Evolutionary conservation across 2,113 vertebrate species (phyloP), one percentile per base, ranked within the genome.

Genomic region (Tautogolabrus adspersus): DNA sequence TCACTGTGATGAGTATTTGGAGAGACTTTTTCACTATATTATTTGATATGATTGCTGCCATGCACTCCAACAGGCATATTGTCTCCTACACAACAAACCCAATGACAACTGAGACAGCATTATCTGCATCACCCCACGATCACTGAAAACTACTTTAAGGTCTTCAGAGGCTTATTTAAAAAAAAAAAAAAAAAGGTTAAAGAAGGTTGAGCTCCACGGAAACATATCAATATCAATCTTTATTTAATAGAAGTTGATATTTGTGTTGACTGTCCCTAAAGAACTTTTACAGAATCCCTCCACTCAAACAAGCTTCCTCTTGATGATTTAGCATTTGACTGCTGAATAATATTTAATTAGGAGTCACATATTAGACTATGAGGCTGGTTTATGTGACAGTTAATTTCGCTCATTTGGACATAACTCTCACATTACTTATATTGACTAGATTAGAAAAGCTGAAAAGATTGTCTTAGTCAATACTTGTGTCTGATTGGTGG

Each of bases 121-220:
- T 65, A 83, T 80, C 81, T 66, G 6, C 51, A 61, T 82, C 75
- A 84, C 66, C 57, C 26, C 16, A 66, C 74, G 69, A 84, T 88
- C 68, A 82, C 66, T 83, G 51, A 81, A 52, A 42, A 83, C 58
- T 69, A 64, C 72, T 84, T 82, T 72, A 65, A 81, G 38, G 34
- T 56, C 75, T 75, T 80, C 57, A 65, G 66, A 65, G 75, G 30
- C 54, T 75, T 63, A 75, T 87, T 76, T 71, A 6, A 6, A 38
- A 40, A 62, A 67, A 38, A 23, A 38, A 37, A 54, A 47, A 72
- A 71, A 83, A 34, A 34, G 0, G 65, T 72, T 30, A 16, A 34
- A 49, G 46, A 64, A 73, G 44, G 42, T 75, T 47, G 64, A 47
- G 56, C 51, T 19, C 47, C 13, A 26, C 54, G 73, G 75, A 64